These are phyloP conservation scores for Psephotus haematonotus DNA, from an alignment of 2,113 vertebrate species.

Conservation along the genomic window DNA sequence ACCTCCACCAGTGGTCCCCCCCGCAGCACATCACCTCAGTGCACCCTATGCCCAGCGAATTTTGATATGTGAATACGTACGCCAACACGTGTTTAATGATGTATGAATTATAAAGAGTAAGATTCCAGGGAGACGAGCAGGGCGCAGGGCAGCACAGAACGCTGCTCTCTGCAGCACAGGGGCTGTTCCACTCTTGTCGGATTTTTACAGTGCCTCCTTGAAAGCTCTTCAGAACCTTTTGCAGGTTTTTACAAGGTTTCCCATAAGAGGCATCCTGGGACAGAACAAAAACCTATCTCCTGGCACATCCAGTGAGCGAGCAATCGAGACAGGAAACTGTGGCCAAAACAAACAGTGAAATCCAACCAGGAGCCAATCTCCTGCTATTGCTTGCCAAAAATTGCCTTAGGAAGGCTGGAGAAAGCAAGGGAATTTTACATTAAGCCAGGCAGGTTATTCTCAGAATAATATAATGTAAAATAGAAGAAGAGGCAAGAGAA, in stretches of 20 bases:
- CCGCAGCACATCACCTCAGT: background rate
- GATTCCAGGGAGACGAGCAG: background rate
- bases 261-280: background rate
- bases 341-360: background rate
- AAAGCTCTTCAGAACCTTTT: background rate
- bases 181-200: background rate
- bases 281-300: background rate
- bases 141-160: background rate
- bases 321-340: background rate
- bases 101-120: background rate
- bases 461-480: background rate
- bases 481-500: background rate
- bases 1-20: background rate
- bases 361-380: background rate
- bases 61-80: too few species aligned
- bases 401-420: background rate
- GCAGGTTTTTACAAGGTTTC: background rate
- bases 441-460: background rate
- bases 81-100: background rate
- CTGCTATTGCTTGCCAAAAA: background rate
- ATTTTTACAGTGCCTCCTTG: background rate
- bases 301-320: background rate
- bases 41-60: rapidly evolving
- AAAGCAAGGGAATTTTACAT: background rate
- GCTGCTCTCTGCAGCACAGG: background rate